Evolutionary conservation across 2,888 invertebrate species (phyloP).

Genomic region (Drosophila dives): DNA sequence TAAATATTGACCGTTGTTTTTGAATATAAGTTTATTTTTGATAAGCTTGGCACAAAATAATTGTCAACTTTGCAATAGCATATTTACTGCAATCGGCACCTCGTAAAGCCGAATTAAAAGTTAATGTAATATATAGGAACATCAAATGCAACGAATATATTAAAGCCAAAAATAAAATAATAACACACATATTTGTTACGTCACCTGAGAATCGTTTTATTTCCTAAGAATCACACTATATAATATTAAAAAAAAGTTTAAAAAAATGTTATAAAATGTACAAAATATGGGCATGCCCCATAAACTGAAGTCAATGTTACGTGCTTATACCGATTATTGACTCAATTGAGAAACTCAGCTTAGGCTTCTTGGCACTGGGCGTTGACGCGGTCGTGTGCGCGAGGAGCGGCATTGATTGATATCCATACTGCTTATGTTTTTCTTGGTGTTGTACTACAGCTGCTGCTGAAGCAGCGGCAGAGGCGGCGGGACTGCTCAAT

Average conservation of each 20-base stretch:
- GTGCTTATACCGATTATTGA: conserved; percentile 88
- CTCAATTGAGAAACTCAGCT: conserved; percentile 87
- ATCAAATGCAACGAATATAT: neutral
- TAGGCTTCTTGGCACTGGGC: conserved; percentile 69
- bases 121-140: neutral
- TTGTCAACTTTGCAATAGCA: neutral
- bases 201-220: conserved; percentile 27
- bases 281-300: neutral
- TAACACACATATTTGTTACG: conserved; percentile 1
- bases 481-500: conserved; percentile 49
- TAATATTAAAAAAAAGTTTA: conserved; percentile 32
- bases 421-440: conserved; percentile 37
- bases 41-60: neutral
- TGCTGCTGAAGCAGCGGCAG: conserved; percentile 25
- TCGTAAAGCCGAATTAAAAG: neutral
- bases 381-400: conserved; percentile 36
- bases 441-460: conserved; percentile 31
- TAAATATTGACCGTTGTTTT: conserved; percentile 1
- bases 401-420: conserved; percentile 56
- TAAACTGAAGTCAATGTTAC: conserved; percentile 29
- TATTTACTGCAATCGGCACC: neutral
- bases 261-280: conserved; percentile 35
- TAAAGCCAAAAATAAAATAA: neutral
- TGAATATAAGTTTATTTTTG: neutral
- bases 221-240: conserved; percentile 38